Base-by-base conservation (phyloP, 2,888 invertebrate genomes). In the Metacarcinus magister region DNA sequence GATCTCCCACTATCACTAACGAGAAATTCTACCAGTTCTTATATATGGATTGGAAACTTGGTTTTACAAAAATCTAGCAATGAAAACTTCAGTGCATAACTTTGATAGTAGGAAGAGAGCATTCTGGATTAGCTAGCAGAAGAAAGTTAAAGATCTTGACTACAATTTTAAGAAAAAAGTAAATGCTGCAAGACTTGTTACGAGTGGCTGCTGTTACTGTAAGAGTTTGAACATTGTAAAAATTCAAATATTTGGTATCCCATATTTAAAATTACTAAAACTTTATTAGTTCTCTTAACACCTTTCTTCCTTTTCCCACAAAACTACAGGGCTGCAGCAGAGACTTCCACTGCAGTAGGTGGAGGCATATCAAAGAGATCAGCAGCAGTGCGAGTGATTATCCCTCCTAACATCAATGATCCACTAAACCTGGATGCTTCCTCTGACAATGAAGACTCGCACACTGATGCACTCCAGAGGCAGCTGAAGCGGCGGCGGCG, bases 401-500 rank as follows among this genome's bases (percentile, higher is more conserved):
- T 99, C 97, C 99, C 99, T 94, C 99, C 99, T 60, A 99, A 99
- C 97, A 99, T 99, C 94, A 98, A 98, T 97, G 99, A 99, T 98
- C 99, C 99, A 0, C 98, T 99, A 94, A 99, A 99, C 98, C 98
- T 99, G 94, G 97, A 97, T 96, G 97, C 97, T 54, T 97, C 97
- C 13, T 97, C 97, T 94, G 97, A 97, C 94, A 97, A 97, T 94
- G 97, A 97, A 82, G 96, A 97, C 5, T 92, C 89, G 8, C 82
- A 95, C 44, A 95, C 93, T 32, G 91, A 94, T 82, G 96, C 96
- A 54, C 44, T 93, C 32, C 93, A 91, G 39, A 75, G 67, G 46
- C 93, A 92, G n/a, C 28, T 91, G 19, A 89, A 97, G 10, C 97
- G 97, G 43, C 95, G 96, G 44, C 97, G 97, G 95, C 97, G 97